Evolutionary conservation across 53 echinoderm and acorn worm species (phyloP).

Genomic region (Echinometra lucunter): DNA sequence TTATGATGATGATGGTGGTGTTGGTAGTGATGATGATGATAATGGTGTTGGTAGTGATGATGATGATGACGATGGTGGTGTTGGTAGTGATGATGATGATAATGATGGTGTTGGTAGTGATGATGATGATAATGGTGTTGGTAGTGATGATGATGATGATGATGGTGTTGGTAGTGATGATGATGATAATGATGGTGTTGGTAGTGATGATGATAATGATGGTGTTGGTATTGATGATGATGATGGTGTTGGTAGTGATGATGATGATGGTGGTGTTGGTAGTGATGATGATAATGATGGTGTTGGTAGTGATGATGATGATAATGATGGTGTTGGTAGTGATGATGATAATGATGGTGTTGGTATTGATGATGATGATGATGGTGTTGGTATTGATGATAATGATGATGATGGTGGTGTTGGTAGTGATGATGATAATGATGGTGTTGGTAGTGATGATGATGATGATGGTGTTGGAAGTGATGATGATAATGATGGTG

Average conservation of each 20-base stretch:
- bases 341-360: not conserved
- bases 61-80: not conserved
- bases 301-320: not conserved
- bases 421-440: conserved; percentile 62
- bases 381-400: conserved; percentile 26
- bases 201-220: not conserved
- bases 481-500: not conserved
- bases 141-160: no score
- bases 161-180: no score
- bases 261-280: no score
- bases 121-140: not conserved
- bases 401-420: conserved; percentile 51
- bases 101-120: no score
- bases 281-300: no score
- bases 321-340: not conserved
- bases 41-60: not conserved
- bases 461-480: not conserved
- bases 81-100: no score
- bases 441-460: conserved; percentile 45
- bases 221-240: not conserved
- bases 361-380: not conserved
- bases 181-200: no score
- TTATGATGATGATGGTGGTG: no score
- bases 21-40: no score
- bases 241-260: not conserved